Conservation (phyloP, 2,888 invertebrate genomes). For the Biston betularia region DNA sequence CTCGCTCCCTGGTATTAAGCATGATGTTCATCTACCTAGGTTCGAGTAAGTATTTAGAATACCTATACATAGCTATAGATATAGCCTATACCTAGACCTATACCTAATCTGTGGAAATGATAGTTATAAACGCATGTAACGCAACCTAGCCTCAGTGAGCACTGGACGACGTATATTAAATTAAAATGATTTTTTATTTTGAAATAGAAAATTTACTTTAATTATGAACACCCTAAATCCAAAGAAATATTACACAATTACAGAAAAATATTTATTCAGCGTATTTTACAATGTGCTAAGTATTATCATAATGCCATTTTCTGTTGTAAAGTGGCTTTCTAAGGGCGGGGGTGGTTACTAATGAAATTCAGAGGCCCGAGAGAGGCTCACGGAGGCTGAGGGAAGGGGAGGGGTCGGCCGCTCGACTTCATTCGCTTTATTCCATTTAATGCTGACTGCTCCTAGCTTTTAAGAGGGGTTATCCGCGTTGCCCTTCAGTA, state of each 20-base stretch:
- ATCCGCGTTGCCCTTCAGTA: conserved; percentile 84
- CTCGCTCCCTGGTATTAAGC: conserved; percentile 41
- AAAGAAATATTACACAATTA: conserved; percentile 67
- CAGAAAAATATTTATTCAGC: conserved; percentile 81
- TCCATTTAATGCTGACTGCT: conserved; percentile 86
- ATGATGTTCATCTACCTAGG: neutral
- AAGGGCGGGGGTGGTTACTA: conserved; percentile 69
- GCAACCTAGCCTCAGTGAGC: too few species aligned
- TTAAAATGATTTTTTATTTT: too few species aligned
- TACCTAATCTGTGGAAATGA: too few species aligned
- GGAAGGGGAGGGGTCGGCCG: conserved; percentile 64
- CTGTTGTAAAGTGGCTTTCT: conserved; percentile 83
- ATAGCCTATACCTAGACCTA: neutral
- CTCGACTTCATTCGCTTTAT: conserved; percentile 85
- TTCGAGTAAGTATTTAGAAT: neutral
- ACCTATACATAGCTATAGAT: too few species aligned
- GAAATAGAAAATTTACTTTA: neutral
- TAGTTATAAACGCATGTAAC: too few species aligned
- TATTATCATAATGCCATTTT: conserved; percentile 85
- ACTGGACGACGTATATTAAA: neutral
- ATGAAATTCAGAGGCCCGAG: conserved; percentile 83
- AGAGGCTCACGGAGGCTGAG: conserved; percentile 47
- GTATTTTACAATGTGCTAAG: conserved; percentile 82
- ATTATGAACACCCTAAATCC: conserved; percentile 23
- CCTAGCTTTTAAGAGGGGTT: conserved; percentile 86